These are phyloP conservation scores for Megalops cyprinoides DNA, from an alignment of 2,797 vertebrate genomes.

Conservation along the genomic window DNA sequence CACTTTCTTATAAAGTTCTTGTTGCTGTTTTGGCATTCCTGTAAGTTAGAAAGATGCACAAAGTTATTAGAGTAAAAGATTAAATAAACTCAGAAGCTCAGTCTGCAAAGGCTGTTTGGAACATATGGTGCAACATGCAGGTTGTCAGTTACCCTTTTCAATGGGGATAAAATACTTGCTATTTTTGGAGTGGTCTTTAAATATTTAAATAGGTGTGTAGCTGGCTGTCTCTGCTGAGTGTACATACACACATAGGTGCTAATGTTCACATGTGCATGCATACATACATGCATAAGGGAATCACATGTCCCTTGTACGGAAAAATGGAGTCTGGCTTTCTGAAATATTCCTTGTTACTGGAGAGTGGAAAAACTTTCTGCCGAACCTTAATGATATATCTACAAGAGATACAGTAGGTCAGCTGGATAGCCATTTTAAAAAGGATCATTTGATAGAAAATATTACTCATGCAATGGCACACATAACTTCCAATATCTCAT, in stretches of 20 bases:
- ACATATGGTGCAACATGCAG: constrained; percentile 31
- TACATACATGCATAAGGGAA: background rate
- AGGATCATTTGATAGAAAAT: background rate
- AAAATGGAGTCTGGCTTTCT: background rate
- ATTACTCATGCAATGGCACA: background rate
- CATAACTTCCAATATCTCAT: background rate
- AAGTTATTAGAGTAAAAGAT: constrained; percentile 26
- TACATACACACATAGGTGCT: background rate
- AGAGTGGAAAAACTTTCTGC: background rate
- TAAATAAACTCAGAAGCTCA: constrained; percentile 27
- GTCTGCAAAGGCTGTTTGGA: background rate
- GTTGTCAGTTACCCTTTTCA: constrained; percentile 51
- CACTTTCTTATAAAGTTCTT: constrained; percentile 53
- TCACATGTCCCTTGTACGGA: background rate
- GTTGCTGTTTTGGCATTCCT: constrained; percentile 42
- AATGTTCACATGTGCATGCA: background rate
- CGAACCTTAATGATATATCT: background rate
- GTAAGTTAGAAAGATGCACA: constrained; percentile 39
- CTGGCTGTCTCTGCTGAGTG: constrained; percentile 39
- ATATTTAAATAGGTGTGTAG: constrained; percentile 58
- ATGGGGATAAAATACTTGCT: constrained; percentile 51
- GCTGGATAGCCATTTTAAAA: background rate
- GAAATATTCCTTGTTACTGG: background rate
- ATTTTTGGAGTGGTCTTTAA: constrained; percentile 52
- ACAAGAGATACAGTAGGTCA: background rate